Evolutionary conservation across 2,113 vertebrate species (phyloP).

Genomic region (Gopherus evgoodei): DNA sequence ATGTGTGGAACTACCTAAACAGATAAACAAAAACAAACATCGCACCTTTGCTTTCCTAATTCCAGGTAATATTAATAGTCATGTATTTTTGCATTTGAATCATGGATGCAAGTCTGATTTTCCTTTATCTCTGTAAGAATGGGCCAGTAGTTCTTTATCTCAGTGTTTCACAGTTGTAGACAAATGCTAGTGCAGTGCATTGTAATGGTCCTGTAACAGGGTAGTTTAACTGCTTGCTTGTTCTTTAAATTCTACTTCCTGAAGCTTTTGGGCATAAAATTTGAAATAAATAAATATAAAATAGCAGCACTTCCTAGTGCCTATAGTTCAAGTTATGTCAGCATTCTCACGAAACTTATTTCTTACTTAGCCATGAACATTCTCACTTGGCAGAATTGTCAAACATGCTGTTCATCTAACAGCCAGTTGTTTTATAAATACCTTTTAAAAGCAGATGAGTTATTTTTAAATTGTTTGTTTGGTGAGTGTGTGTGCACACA

Average conservation of each 20-base stretch:
- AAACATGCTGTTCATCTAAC: slow-evolving; percentile 46
- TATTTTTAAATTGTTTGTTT: neutral
- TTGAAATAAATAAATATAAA: neutral
- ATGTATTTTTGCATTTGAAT: neutral
- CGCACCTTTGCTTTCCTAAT: neutral
- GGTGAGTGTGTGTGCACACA: neutral
- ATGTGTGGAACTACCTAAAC: neutral
- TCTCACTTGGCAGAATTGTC: slow-evolving; percentile 6
- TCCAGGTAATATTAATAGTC: neutral
- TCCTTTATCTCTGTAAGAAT: neutral
- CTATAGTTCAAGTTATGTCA: slow-evolving; percentile 41
- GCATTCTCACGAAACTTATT: slow-evolving; percentile 38
- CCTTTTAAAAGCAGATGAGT: slow-evolving; percentile 32
- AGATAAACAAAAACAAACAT: neutral
- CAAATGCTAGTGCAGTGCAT: neutral
- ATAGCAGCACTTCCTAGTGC: slow-evolving; percentile 33
- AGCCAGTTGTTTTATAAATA: slow-evolving; percentile 46
- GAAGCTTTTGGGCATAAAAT: slow-evolving; percentile 23
- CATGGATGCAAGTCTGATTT: neutral
- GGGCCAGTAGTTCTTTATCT: neutral
- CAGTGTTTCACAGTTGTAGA: neutral
- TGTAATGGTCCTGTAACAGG: neutral
- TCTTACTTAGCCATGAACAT: slow-evolving; percentile 43
- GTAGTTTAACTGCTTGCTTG: neutral
- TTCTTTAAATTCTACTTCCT: slow-evolving; percentile 17